Base-by-base conservation (phyloP, 2,888 invertebrate species). In the Noctua pronuba region DNA sequence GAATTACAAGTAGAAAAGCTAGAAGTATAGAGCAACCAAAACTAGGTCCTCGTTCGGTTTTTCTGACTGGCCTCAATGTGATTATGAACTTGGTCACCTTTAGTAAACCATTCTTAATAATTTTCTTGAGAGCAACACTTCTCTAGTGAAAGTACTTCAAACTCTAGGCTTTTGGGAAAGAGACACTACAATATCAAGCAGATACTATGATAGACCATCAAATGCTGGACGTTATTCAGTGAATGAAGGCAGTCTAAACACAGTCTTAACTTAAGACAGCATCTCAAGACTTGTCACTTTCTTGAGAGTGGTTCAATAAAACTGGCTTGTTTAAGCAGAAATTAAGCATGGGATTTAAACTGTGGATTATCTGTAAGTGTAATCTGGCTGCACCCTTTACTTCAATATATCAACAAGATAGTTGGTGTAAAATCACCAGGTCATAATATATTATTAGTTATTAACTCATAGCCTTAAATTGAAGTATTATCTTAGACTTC, bases 401-500 rank as follows among this genome's bases (percentile, higher is more conserved):
- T 44, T 76, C 7, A 58, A 64, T 44, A 58, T 41, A 62, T 65
- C 38, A 49, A 70, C 49, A 76, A 67, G 58, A 71, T 62, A 24
- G 21, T 72, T 70, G 77, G 68, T 71, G 55, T 7, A 38, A 31
- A 38, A 55, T 66, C 77, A 83, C 79, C 73, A 62, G 68, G 85
- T 83, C 81, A 70, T 65, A n/a, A 35, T 24, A 60, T 68, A 74
- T 67, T 87, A 62, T 10, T 31, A n/a, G 8, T 68, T 46, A 64
- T 38, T 67, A 72, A 28, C 16, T 70, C 58, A 75, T 74, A 75
- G 77, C 76, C 82, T 76, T 74, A 74, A 62, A 65, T 60, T 66
- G 46, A 75, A 49, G 5, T 52, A 8, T 46, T 67, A 52, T n/a
- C 21, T 64, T 64, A 28, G 35, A 70, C 24, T 55, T 86, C 67